A percentile compares a stretch with the other conserved stretches of the same genome.
Evolutionary conservation across 2,888 invertebrate species (phyloP).

Genomic region (Drosophila paramelanica): DNA sequence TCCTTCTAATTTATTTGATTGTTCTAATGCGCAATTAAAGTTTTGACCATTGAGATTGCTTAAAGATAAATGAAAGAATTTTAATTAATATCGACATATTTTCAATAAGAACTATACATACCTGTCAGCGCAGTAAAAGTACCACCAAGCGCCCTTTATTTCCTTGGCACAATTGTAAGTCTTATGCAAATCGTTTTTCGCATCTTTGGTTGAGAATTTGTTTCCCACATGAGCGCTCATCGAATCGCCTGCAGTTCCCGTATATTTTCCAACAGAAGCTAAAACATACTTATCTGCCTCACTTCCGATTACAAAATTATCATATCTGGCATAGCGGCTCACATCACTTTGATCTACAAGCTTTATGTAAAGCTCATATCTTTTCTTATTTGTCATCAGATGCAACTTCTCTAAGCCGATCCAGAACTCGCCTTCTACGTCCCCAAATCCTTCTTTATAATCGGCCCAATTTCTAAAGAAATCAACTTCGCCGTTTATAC

Average conservation of each 20-base stretch:
- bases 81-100: neutral
- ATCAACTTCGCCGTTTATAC: neutral
- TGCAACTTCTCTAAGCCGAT: neutral
- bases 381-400: neutral
- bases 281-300: neutral
- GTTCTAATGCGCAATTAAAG: neutral
- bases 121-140: neutral
- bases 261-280: neutral
- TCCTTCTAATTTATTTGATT: neutral
- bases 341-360: neutral
- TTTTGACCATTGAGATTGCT: constrained; percentile 1
- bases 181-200: neutral
- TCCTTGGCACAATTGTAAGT: neutral
- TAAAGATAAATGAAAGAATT: neutral
- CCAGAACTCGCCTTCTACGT: neutral
- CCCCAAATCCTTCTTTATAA: neutral
- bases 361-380: neutral
- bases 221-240: neutral
- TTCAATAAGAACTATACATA: neutral
- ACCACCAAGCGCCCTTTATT: neutral
- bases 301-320: neutral
- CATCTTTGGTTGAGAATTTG: neutral
- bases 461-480: neutral
- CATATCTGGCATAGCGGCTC: neutral
- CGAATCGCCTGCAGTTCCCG: neutral